Evolutionary conservation across 2,113 vertebrate genomes (phyloP), one percentile per base, ranked within the genome.

Genomic region (Hemiscyllium ocellatum): DNA sequence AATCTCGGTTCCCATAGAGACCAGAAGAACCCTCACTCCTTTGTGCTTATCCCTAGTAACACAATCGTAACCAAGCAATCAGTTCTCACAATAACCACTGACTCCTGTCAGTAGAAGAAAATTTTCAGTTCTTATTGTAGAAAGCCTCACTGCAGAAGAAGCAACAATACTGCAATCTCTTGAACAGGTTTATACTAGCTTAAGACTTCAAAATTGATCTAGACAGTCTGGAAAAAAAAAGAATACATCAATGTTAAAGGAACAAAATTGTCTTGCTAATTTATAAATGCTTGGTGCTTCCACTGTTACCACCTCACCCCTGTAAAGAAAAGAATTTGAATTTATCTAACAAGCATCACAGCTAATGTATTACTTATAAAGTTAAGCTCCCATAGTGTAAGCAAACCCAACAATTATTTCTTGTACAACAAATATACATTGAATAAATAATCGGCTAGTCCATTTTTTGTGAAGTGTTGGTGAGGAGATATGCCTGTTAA

Each of bases 1-100:
- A 3, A 37, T 91, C 33, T 93, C 29, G 0, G 89, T 93, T 93
- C 61, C 89, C 61, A 93, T 93, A 66, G 89, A 65, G 61, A 93
- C 89, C 89, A 93, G 33, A 93, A 66, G 89, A 93, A 68, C 89
- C 33, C 89, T 93, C 33, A 93, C 61, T n/a, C 89, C 65, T 66
- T 93, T 93, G 89, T 93, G 89, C 89, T 93, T 61, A 66, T 93
- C 89, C 89, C 61, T 68, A 93, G 89, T 93, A 66, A 93, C 89
- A 93, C 89, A 93, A 93, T 93, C 37, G 89, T 68, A 90, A 90
- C 87, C 89, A 93, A 93, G 89, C 61, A 93, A 93, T 93, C 61
- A 93, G 65, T 66, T 93, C 89, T 68, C n/a, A 68, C 89, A 93
- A 68, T 66, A 37, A 68, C 33, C 89, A 37, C 61, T 42, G 89